Evolutionary conservation across 2,113 vertebrate genomes (phyloP).

Genomic region (Microtus oregoni): DNA sequence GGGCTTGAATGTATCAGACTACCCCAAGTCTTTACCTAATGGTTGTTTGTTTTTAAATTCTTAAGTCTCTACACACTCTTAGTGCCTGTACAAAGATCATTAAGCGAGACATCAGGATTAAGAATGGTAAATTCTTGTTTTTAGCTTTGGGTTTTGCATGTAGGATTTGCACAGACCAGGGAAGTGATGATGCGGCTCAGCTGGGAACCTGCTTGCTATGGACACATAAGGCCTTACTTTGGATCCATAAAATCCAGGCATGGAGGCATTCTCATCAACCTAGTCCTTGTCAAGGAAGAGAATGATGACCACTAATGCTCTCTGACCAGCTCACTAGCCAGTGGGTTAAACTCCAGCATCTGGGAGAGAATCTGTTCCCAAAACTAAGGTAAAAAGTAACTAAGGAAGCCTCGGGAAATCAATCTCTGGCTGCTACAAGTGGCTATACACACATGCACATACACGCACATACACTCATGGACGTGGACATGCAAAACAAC

Average conservation of each 20-base stretch:
- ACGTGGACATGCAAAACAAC: neutral
- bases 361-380: neutral
- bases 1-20: neutral
- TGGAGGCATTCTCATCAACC: neutral
- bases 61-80: neutral
- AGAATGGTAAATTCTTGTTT: neutral
- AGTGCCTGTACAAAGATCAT: neutral
- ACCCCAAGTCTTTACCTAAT: neutral
- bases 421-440: too few species aligned
- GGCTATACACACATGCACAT: neutral
- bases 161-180: neutral
- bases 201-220: neutral
- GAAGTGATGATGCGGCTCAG: too few species aligned
- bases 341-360: neutral
- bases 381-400: neutral
- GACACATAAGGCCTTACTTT: neutral
- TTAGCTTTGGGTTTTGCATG: neutral
- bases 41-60: neutral
- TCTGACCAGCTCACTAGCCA: neutral
- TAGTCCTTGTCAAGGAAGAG: neutral
- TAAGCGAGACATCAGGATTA: neutral
- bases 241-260: neutral
- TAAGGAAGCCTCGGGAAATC: neutral
- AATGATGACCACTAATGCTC: neutral
- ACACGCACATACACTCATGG: neutral